Evolutionary conservation across 2,888 invertebrate species (phyloP), one percentile per base, ranked within the genome.

Genomic region (Xestoiulus laeticollis): DNA sequence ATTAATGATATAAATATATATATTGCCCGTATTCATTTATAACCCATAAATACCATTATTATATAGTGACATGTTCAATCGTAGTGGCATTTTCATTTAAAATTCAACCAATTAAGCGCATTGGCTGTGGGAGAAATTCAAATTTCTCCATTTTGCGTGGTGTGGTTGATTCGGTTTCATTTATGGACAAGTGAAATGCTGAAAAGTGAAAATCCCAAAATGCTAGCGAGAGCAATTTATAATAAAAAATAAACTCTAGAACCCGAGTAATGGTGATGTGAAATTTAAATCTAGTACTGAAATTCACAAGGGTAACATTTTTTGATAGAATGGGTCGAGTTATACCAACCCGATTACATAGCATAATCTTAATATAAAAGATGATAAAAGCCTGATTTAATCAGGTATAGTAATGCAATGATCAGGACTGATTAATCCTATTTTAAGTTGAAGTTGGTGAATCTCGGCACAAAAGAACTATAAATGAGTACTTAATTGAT

Each of bases 91-190:
- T 78, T 78, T 78, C 78, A 78, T 78, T 78, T 78, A 26, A 78
- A 78, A 78, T 78, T 78, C 78, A 78, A 78, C 78, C 78, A 78
- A 78, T 78, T 78, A 78, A 78, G 26, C 78, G 78, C 78, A 78
- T 78, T 78, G 78, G 78, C 78, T 78, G 78, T 78, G 78, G 78
- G 78, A 78, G 78, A 78, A 78, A 78, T 78, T 30, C 12, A 30
- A 8, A 78, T 78, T 78, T 78, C 78, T 78, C 78, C 30, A 78
- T 78, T 78, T 78, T 78, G 78, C 78, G 78, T 78, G 78, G 78
- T 78, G 78, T 78, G 78, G 78, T 78, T 78, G 78, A 78, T 78
- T 78, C 78, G 78, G 78, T 78, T 78, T 78, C 78, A 78, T 78
- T 78, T 30, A 14, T 30, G 26, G 22, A 30, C 3, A 78, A 78